phyloP scores from a whole-genome alignment of 2,888 invertebrate genomes.

The Julus scanicus region DNA sequence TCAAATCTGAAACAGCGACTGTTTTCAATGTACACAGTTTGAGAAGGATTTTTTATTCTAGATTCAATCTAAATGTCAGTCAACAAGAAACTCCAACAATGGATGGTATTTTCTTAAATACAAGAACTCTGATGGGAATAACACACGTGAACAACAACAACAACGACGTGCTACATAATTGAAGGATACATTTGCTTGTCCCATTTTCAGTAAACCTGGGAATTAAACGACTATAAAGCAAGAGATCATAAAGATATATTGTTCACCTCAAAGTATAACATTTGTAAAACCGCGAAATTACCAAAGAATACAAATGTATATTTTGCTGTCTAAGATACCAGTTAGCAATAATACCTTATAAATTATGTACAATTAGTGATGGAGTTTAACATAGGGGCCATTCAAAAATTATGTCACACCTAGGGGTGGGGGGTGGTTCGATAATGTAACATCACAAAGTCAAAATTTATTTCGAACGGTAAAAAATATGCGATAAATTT shows the following conservation, averaged over 20 bases:
- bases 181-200: neutral
- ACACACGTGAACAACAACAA: neutral
- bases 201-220: neutral
- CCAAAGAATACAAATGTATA: too few relatives aligned
- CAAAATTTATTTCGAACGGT: too few relatives aligned
- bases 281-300: neutral
- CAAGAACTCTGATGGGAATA: neutral
- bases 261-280: neutral
- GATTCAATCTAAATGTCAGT: conserved; percentile 17
- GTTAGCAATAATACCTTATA: too few relatives aligned
- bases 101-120: neutral
- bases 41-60: neutral
- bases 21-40: too few relatives aligned
- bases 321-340: too few relatives aligned
- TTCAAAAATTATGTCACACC: too few relatives aligned
- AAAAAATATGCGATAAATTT: too few relatives aligned
- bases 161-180: conserved; percentile 1
- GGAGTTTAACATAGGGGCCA: too few relatives aligned
- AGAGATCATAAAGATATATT: neutral
- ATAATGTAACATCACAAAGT: too few relatives aligned
- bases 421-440: too few relatives aligned
- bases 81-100: neutral
- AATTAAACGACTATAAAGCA: neutral
- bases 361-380: too few relatives aligned
- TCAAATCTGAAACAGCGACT: neutral